Conservation (phyloP, 2,113 vertebrate genomes). For the Petroica traversi region DNA sequence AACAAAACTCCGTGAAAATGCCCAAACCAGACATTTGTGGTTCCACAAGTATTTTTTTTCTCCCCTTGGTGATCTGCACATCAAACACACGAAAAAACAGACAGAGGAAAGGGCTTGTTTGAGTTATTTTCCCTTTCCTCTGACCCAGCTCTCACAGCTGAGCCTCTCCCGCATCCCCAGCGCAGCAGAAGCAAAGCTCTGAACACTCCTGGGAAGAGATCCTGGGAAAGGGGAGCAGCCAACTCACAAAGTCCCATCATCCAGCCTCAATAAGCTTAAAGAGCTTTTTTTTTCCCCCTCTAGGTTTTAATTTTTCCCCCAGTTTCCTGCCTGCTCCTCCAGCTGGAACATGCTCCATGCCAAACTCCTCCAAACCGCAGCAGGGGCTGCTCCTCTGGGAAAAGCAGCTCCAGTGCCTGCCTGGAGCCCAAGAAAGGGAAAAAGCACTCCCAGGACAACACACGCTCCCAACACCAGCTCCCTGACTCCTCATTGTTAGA, state of each 20-base stretch:
- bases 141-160: not conserved
- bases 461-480: fast-evolving
- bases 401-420: not conserved
- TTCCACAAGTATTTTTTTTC: not conserved
- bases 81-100: not conserved
- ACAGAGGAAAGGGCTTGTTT: not conserved
- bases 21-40: not conserved
- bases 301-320: not conserved
- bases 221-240: not conserved
- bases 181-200: not conserved
- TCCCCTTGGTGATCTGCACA: not conserved
- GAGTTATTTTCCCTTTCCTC: not conserved
- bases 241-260: not conserved
- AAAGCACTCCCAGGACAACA: not conserved
- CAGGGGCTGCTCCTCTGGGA: not conserved
- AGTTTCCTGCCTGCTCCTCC: not conserved
- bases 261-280: not conserved
- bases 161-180: not conserved
- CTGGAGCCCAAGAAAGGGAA: not conserved
- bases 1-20: not conserved
- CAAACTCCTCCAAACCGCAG: not conserved
- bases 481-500: fast-evolving
- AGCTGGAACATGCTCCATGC: not conserved
- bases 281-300: fast-evolving
- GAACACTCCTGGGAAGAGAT: not conserved